Evolutionary conservation across 2,797 vertebrate genomes (phyloP).

Genomic region (Cyclura pinguis): DNA sequence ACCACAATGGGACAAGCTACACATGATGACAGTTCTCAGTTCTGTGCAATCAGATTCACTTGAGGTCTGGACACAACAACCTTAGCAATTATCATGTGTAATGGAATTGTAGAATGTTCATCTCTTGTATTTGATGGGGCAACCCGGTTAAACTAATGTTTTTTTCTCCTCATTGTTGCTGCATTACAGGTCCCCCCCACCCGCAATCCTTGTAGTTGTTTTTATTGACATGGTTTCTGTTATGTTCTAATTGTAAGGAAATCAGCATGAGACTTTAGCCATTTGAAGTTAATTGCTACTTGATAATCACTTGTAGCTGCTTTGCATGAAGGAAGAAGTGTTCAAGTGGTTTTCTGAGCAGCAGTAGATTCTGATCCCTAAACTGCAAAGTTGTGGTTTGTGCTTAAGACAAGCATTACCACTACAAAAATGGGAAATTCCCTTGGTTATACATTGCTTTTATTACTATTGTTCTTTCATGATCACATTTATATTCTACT

Average conservation of each 20-base stretch:
- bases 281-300: constrained; percentile 11
- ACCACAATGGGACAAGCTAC: background rate
- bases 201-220: background rate
- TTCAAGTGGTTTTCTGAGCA: background rate
- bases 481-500: background rate
- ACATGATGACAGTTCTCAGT: background rate
- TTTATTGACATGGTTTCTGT: background rate
- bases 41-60: background rate
- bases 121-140: background rate
- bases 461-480: background rate
- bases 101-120: background rate
- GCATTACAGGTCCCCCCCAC: too few relatives aligned
- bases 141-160: background rate
- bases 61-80: background rate
- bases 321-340: background rate
- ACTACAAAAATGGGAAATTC: background rate
- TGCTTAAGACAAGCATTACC: background rate
- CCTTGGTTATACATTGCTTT: background rate
- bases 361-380: background rate
- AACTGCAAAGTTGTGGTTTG: background rate
- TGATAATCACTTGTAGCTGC: background rate
- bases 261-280: background rate
- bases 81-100: background rate
- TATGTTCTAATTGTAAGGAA: background rate
- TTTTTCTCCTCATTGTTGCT: background rate